Conservation (phyloP, 2,888 invertebrate genomes). For the Cataglyphis albicans region DNA sequence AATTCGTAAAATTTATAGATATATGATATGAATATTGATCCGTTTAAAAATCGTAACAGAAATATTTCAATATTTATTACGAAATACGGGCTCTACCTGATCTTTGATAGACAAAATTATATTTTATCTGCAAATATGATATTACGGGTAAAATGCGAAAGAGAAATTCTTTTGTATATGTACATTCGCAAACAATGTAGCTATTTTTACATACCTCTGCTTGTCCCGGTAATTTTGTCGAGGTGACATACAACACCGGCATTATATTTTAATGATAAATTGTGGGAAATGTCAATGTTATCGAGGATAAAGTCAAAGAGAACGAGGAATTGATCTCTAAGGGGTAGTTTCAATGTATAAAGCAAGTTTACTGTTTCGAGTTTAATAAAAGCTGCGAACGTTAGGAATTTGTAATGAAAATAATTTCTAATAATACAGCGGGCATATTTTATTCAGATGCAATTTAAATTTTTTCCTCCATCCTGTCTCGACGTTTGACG, state of each 20-base stretch:
- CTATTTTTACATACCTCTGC: background rate
- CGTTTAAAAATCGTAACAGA: background rate
- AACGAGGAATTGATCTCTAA: constrained; percentile 22
- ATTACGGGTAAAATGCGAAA: background rate
- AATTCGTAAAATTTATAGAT: background rate
- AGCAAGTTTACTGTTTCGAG: background rate
- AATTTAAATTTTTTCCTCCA: background rate
- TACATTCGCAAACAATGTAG: background rate
- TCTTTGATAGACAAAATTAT: background rate
- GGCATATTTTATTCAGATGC: background rate
- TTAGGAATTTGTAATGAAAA: constrained; percentile 1
- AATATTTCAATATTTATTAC: background rate
- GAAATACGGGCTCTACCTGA: background rate
- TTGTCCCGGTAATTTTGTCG: background rate
- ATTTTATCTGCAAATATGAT: background rate
- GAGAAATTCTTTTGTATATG: background rate
- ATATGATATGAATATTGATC: background rate
- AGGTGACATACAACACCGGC: background rate
- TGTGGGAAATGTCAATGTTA: background rate
- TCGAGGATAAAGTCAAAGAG: background rate
- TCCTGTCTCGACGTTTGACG: background rate
- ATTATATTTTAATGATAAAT: constrained; percentile 27
- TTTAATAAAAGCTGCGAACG: background rate
- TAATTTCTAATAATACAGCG: background rate
- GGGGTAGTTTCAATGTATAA: background rate